phyloP scores from a whole-genome alignment of 2,888 invertebrate species.

The Cosmopolites sordidus region DNA sequence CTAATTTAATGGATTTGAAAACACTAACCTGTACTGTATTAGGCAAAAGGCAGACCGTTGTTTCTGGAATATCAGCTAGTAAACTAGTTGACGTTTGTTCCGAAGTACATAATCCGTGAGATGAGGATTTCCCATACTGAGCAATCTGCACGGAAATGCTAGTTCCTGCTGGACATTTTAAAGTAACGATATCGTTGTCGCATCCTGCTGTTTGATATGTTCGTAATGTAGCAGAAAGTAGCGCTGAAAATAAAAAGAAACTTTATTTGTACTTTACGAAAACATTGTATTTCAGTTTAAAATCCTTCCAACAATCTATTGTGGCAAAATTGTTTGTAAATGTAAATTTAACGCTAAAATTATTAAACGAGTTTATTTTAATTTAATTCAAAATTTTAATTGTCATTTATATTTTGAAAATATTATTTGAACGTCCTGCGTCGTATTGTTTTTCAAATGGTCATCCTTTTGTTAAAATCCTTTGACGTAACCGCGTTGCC shows the following conservation, averaged over 20 bases:
- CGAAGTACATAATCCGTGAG: conserved; percentile 41
- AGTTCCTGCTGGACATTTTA: conserved; percentile 87
- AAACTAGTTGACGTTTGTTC: conserved; percentile 36
- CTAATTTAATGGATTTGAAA: not conserved
- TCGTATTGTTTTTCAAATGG: no score
- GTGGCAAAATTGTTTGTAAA: no score
- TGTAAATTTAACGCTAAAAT: no score
- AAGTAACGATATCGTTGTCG: conserved; percentile 81
- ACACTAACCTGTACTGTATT: conserved; percentile 71
- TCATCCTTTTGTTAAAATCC: no score
- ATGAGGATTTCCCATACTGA: conserved; percentile 72
- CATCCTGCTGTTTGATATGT: conserved; percentile 90
- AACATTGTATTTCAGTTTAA: no score
- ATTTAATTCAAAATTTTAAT: no score
- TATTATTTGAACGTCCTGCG: no score
- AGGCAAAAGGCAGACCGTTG: conserved; percentile 71
- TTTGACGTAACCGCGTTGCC: no score
- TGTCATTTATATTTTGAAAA: no score
- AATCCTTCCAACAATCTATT: no score
- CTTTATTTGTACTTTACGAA: not conserved
- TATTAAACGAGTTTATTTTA: no score
- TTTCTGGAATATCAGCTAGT: conserved; percentile 50
- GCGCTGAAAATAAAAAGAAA: conserved; percentile 56
- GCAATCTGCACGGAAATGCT: conserved; percentile 87
- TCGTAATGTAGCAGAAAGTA: conserved; percentile 83